A percentile compares a stretch with the other conserved stretches of the same genome.
phyloP scores from a whole-genome alignment of 2,888 invertebrate genomes.

The Oxycera nigricornis region DNA sequence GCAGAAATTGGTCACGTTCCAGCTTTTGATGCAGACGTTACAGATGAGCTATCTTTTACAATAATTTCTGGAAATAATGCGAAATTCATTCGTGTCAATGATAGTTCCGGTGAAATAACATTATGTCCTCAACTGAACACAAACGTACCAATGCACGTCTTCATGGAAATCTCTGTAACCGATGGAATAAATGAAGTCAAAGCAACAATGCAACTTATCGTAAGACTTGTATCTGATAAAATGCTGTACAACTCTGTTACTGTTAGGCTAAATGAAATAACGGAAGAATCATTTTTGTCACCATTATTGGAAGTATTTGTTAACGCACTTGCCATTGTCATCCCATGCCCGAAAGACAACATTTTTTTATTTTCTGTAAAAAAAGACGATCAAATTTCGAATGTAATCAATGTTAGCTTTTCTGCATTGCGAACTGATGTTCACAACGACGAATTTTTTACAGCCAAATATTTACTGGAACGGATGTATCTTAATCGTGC shows the following conservation, averaged over 20 bases:
- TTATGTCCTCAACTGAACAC: constrained; percentile 93
- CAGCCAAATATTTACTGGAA: constrained; percentile 89
- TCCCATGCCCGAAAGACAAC: constrained; percentile 90
- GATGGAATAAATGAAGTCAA: constrained; percentile 94
- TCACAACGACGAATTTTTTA: constrained; percentile 79
- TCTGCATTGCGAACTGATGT: constrained; percentile 85
- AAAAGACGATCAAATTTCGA: constrained; percentile 88
- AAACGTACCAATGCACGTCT: constrained; percentile 91
- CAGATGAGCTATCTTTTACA: constrained; percentile 80
- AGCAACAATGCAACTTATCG: constrained; percentile 89
- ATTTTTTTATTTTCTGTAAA: constrained; percentile 92
- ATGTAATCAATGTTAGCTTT: constrained; percentile 92
- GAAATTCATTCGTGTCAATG: constrained; percentile 83
- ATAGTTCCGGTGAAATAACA: constrained; percentile 81
- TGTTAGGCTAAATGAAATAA: constrained; percentile 91
- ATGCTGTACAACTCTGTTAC: constrained; percentile 96
- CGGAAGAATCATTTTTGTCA: constrained; percentile 88
- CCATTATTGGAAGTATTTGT: constrained; percentile 86
- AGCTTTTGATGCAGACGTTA: constrained; percentile 93
- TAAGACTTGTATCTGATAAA: constrained; percentile 89
- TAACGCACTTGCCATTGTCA: constrained; percentile 89
- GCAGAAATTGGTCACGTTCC: constrained; percentile 90
- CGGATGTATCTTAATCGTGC: constrained; percentile 91
- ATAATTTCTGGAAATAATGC: constrained; percentile 94
- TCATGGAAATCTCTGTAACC: constrained; percentile 91